Base-by-base conservation (phyloP, 2,113 vertebrate species). In the Hylia prasina region DNA sequence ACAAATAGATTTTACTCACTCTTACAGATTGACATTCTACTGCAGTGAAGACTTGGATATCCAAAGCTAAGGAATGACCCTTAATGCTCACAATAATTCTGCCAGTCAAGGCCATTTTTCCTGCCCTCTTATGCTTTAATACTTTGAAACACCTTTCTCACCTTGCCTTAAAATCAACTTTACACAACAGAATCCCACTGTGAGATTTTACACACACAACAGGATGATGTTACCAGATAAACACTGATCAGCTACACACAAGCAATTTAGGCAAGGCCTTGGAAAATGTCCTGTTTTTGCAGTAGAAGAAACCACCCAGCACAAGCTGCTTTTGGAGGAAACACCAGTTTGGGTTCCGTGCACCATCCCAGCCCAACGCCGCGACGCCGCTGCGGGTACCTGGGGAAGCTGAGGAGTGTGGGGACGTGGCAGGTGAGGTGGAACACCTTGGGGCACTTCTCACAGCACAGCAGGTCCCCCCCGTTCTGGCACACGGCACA, bases 341-440 rank as follows among this genome's bases (percentile, higher is more conserved):
- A 48, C 42, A 48, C 9, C 45, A 21, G 4, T 27, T 24, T 27
- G 60, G 56, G 47, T 4, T 45, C 30, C 0, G 3, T 3, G 28
- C 51, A 24, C 56, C 3, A 42, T 7, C 54, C 25, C 48, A 61
- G 58, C 69, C 17, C 66, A 5, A 5, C 40, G 2, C 5, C 15
- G 5, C 6, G 1, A 8, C 6, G 1, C 44, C 1, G 6, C 82
- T 56, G 78, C 61, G 48, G 35, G 78, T 98, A 99, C 98, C 99
- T 99, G 93, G 98, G 99, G 87, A 98, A 98, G 91, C 98, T 98
- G 96, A 98, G 98, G n/a, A 99, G 98, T 1, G 98, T 99, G 21
- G 99, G 99, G 71, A 99, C 99, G 23, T 99, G 99, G 90, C 99
- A 99, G 93, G 99, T 99, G 94, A 99, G 99, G 97, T 99, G 99